These are phyloP conservation scores for Platichthys stellatus DNA, from an alignment of 2,113 vertebrate genomes.

Conservation along the genomic window DNA sequence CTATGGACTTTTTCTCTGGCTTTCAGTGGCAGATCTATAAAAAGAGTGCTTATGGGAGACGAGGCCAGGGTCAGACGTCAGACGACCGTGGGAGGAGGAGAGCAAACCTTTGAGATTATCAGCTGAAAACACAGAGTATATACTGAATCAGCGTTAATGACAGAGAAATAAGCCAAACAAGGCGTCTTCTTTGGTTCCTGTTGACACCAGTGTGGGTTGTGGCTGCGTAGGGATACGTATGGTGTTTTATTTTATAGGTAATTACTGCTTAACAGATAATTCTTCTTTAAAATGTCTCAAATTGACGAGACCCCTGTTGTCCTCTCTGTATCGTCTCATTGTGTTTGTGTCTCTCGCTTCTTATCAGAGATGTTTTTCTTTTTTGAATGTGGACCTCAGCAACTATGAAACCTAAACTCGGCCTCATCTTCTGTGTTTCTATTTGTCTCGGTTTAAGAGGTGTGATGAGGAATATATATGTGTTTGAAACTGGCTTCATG, in stretches of 20 bases:
- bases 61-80: conserved; percentile 39
- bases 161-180: neutral
- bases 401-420: too few species aligned
- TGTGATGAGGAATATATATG: neutral
- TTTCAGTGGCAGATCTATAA: conserved; percentile 59
- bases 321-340: too few species aligned
- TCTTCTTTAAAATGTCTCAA: too few species aligned
- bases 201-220: neutral
- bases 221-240: neutral
- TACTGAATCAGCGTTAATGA: neutral
- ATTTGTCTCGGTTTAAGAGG: too few species aligned
- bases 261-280: neutral
- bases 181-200: too few species aligned
- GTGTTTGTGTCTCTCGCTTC: too few species aligned
- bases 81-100: neutral
- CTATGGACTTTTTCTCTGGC: conserved; percentile 55
- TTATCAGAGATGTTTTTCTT: neutral
- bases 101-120: neutral
- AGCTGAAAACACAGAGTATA: neutral
- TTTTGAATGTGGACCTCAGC: neutral
- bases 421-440: too few species aligned
- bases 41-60: conserved; percentile 46
- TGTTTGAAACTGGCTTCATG: neutral
- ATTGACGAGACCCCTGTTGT: too few species aligned
- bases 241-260: too few species aligned